Evolutionary conservation across 2,113 vertebrate species (phyloP).

Genomic region (Dipodomys spectabilis): DNA sequence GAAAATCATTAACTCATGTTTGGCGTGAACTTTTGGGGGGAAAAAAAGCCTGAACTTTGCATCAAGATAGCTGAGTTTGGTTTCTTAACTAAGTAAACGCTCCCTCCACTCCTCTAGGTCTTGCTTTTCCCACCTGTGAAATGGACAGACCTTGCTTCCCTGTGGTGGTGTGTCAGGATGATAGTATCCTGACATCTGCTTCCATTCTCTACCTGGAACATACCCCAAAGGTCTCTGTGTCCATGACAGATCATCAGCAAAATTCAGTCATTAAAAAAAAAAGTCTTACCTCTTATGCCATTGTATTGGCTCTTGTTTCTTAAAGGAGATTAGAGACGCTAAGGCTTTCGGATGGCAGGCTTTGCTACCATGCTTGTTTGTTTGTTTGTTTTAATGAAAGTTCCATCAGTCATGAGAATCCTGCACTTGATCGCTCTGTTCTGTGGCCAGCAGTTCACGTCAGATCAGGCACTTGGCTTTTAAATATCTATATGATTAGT

Average conservation of each 20-base stretch:
- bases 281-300: neutral
- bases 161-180: rapidly evolving
- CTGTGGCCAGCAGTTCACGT: neutral
- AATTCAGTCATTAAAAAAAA: neutral
- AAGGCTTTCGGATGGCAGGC: neutral
- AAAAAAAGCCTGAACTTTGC: neutral
- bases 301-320: slow-evolving; percentile 35
- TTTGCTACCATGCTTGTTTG: neutral
- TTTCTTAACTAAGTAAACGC: neutral
- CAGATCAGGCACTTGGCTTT: neutral
- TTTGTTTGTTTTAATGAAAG: neutral
- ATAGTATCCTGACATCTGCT: rapidly evolving
- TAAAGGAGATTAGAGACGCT: slow-evolving; percentile 37
- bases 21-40: neutral
- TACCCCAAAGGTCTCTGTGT: neutral
- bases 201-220: neutral
- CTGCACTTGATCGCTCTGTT: too few species aligned
- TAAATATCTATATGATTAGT: slow-evolving; percentile 48
- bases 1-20: too few species aligned
- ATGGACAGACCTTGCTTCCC: rapidly evolving
- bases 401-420: neutral
- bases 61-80: neutral
- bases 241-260: neutral
- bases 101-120: too few species aligned
- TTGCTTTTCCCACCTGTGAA: neutral